Evolutionary conservation across 2,888 invertebrate species (phyloP).

Genomic region (Drosophila flavopinicola): DNA sequence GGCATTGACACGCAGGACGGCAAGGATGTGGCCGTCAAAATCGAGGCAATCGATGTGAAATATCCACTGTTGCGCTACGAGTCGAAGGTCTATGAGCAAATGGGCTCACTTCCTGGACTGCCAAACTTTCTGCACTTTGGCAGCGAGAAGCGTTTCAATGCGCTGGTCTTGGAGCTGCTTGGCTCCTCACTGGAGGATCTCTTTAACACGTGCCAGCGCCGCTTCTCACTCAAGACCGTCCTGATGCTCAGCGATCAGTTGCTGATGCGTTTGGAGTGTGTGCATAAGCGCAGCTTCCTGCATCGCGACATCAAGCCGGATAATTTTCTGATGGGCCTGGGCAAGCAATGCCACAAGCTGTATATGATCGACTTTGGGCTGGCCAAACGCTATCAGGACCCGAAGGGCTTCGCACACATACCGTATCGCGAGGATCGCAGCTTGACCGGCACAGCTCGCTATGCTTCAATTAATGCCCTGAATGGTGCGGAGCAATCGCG

Average conservation of each 20-base stretch:
- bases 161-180: conserved; percentile 98
- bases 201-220: conserved; percentile 98
- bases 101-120: conserved; percentile 97
- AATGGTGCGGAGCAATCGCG: conserved; percentile 98
- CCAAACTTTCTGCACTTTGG: conserved; percentile 97
- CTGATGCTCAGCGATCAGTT: conserved; percentile 97
- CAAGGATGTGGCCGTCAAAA: conserved; percentile 98
- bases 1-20: conserved; percentile 94
- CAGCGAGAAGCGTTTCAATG: conserved; percentile 97
- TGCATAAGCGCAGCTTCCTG: conserved; percentile 99
- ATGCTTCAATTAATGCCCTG: conserved; percentile 99
- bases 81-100: conserved; percentile 98
- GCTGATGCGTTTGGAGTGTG: conserved; percentile 96
- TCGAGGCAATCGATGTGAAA: conserved; percentile 96
- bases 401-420: conserved; percentile 95
- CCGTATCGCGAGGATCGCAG: conserved; percentile 98
- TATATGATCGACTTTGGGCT: conserved; percentile 99
- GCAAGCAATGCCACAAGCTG: conserved; percentile 97
- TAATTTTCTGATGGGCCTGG: conserved; percentile 99
- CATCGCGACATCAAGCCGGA: conserved; percentile 99
- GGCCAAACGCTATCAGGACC: conserved; percentile 98
- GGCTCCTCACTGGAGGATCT: conserved; percentile 98
- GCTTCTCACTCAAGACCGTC: conserved; percentile 99
- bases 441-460: conserved; percentile 96
- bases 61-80: conserved; percentile 99